Evolutionary conservation across 1,140 invertebrate genomes (phyloP), one percentile per base, ranked within the genome.

Genomic region (Drosophila baimaii): DNA sequence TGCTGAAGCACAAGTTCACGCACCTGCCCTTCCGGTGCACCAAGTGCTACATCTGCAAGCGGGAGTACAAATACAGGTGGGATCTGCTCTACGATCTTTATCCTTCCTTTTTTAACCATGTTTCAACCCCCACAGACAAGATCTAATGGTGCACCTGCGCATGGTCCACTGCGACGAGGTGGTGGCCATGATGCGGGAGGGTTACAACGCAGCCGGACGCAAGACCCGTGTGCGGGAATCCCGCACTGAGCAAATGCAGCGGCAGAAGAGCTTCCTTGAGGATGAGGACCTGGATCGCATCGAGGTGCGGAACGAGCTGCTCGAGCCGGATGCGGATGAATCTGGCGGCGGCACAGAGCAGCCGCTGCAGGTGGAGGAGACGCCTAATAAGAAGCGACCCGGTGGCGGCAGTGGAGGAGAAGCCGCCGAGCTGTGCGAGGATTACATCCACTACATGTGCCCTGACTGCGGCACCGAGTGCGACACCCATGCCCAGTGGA

Each of bases 1-100:
- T 91, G 15, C 59, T 91, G 3, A 91, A 91, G 44, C 90, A 91
- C 58, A 91, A 91, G 78, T 91, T 91, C 17, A 91, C 90, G n/a
- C 90, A 91, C 71, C 54, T 91, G 52, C 90, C 90, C 7, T 89
- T 71, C 63, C 56, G 90, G 1, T 90, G 90, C 54, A 85, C 81
- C 41, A 91, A 91, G 59, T 91, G 90, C 59, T 85, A 70, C 54
- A 71, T 91, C 12, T 91, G 90, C 46, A 82, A 82, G 35, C 43
- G 90, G 39, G 83, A 90, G 62, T 91, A 91, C 76, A 91, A 91
- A 71, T 91, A 91, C 68, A 79, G 90, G 56, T 91, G 76, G 1
- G 3, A 15, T 0, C 7, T 6, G 2, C 7, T 12, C 19, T 4
- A 19, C 1, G 5, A 6, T 9, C 15, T 46, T 10, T 15, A n/a